Evolutionary conservation across 2,113 vertebrate species (phyloP).

Genomic region (Boulengeromyrus knoepffleri): DNA sequence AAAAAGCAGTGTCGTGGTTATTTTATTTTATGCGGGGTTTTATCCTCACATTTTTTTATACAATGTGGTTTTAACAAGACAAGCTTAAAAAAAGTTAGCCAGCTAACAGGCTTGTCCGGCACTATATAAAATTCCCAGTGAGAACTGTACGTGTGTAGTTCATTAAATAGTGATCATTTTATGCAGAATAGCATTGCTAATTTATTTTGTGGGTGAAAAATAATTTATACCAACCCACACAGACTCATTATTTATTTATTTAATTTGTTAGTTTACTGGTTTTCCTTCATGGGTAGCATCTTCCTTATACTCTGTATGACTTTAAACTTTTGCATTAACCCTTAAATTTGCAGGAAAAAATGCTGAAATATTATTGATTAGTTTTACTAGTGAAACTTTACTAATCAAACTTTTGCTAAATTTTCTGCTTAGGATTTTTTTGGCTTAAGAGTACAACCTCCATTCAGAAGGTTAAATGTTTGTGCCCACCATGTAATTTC

Average conservation of each 20-base stretch:
- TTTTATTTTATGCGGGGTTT: not conserved
- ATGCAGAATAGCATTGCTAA: not conserved
- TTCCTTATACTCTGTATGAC: not conserved
- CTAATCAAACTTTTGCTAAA: not conserved
- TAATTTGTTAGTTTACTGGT: not conserved
- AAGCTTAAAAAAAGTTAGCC: not conserved
- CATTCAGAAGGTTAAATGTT: not conserved
- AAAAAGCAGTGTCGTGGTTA: not conserved
- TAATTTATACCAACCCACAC: not conserved
- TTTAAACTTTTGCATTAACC: not conserved
- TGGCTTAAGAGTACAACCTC: not conserved
- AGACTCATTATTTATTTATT: not conserved
- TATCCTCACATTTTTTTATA: not conserved
- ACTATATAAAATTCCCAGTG: not conserved
- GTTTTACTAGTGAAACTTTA: not conserved
- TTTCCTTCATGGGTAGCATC: not conserved
- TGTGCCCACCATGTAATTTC: not conserved
- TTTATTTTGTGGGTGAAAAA: not conserved
- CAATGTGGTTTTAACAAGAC: not conserved
- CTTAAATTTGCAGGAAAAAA: not conserved
- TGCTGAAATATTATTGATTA: not conserved
- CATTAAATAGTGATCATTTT: not conserved
- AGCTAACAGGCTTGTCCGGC: not conserved
- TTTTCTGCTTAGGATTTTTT: not conserved
- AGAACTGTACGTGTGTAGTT: not conserved